A percentile compares a stretch with the other conserved stretches of the same genome.
Evolutionary conservation across 2,797 vertebrate species (phyloP).

Genomic region (Takifugu ocellatus): DNA sequence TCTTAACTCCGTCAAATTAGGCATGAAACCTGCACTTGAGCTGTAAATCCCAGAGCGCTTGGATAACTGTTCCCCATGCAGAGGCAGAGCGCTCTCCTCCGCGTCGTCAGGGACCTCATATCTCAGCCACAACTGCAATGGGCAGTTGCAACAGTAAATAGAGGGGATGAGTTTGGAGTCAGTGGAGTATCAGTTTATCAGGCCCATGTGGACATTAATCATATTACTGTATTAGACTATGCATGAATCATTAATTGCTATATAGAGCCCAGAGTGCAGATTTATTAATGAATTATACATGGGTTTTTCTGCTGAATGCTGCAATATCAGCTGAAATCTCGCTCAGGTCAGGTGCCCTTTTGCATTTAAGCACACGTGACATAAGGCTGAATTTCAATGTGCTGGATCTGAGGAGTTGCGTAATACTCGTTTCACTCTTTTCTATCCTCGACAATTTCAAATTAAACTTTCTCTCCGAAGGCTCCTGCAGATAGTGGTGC

Average conservation of each 20-base stretch:
- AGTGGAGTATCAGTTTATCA: constrained; percentile 29
- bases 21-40: constrained; percentile 18
- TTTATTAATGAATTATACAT: constrained; percentile 34
- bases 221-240: constrained; percentile 40
- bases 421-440: too few relatives aligned
- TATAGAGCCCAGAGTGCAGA: constrained; percentile 19
- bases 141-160: constrained; percentile 16
- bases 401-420: too few relatives aligned
- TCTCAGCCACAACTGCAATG: constrained; percentile 29
- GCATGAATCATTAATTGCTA: constrained; percentile 35
- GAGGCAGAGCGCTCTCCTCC: constrained; percentile 9
- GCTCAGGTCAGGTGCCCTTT: background rate
- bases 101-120: constrained; percentile 26
- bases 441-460: too few relatives aligned
- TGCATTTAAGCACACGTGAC: background rate
- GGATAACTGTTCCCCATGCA: constrained; percentile 9
- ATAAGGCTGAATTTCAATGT: too few relatives aligned
- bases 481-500: too few relatives aligned
- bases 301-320: too few relatives aligned
- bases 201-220: constrained; percentile 35
- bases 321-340: background rate
- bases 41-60: constrained; percentile 24
- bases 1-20: constrained; percentile 23
- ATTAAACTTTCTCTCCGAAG: too few relatives aligned
- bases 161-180: constrained; percentile 45